Conservation (phyloP, 2,888 invertebrate species). For the Aphodius granarius region DNA sequence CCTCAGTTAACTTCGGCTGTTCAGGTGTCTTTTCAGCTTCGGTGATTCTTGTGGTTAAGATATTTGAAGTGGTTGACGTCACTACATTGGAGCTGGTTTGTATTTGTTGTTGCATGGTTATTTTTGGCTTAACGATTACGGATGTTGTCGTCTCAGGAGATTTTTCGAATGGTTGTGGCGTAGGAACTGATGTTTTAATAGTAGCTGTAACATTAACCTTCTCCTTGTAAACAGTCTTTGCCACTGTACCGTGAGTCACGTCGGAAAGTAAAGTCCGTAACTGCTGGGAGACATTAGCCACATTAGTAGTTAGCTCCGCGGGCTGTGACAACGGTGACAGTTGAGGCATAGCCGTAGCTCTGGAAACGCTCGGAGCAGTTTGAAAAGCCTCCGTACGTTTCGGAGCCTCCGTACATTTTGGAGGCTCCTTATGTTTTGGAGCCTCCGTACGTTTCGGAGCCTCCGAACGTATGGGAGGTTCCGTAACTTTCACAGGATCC, state of each 20-base stretch:
- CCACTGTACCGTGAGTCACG: slow-evolving; percentile 52
- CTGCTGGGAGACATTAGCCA: slow-evolving; percentile 72
- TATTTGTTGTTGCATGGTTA: slow-evolving; percentile 1
- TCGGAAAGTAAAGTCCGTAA: slow-evolving; percentile 67
- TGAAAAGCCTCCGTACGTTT: too few relatives aligned
- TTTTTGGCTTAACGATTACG: background rate
- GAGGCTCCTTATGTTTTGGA: slow-evolving; percentile 20
- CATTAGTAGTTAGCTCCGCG: slow-evolving; percentile 70
- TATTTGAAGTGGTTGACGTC: slow-evolving; percentile 35
- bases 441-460: slow-evolving; percentile 1
- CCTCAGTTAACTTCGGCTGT: slow-evolving; percentile 43
- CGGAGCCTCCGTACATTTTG: too few relatives aligned
- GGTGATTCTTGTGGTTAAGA: slow-evolving; percentile 29
- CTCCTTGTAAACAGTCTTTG: slow-evolving; percentile 47
- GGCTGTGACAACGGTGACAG: slow-evolving; percentile 73
- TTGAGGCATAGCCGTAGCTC: slow-evolving; percentile 63
- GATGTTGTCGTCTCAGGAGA: slow-evolving; percentile 21
- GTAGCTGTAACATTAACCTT: slow-evolving; percentile 32
- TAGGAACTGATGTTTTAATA: slow-evolving; percentile 37
- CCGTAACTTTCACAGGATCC: slow-evolving; percentile 19
- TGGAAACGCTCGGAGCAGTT: too few relatives aligned
- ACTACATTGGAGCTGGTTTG: slow-evolving; percentile 9
- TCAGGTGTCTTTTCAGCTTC: slow-evolving; percentile 45
- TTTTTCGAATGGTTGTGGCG: slow-evolving; percentile 33
- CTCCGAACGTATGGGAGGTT: too few relatives aligned